Evolutionary conservation across 2,113 vertebrate genomes (phyloP), one percentile per base, ranked within the genome.

Genomic region (Salminus brasiliensis): DNA sequence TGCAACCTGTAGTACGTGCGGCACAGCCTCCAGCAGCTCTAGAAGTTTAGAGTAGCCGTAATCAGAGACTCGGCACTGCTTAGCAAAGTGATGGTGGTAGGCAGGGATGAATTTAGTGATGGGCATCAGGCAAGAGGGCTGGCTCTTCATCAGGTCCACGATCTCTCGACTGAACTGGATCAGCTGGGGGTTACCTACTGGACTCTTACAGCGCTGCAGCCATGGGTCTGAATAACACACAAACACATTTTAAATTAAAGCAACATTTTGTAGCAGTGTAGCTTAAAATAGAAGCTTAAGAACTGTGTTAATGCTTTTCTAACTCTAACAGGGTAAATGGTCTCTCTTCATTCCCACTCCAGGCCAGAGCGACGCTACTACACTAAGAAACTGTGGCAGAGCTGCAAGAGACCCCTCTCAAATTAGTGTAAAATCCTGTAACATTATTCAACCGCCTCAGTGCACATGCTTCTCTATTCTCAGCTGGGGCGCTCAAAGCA

Each of bases 91-190:
- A 80, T 99, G 97, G 63, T 99, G 97, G 85, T 99, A 99, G 0
- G 90, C 95, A 0, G 98, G 97, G 85, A 99, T 98, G 90, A 99
- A 99, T 81, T 96, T 97, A 84, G 92, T 94, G 72, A 99, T 88
- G 1, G 96, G 95, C 87, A 97, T 95, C 57, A 98, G 78, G 55
- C 97, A 97, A 18, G 89, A 95, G 0, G 96, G 94, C 53, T 97
- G 97, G 86, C 85, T 96, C 91, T 96, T 98, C 69, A 99, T 90
- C 15, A 99, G 92, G 87, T 99, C 97, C 52, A 98, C 95, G 67
- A 99, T 94, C 92, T 99, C 98, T 49, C 97, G 88, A 72, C 97
- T 98, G 91, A 99, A 98, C 86, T 98, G 97, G 86, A 99, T 97
- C 84, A 99, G 95, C 83, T 99, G 98, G 7, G 98, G 97, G 74